phyloP scores from a whole-genome alignment of 2,113 vertebrate species.

The Fregetta grallaria region DNA sequence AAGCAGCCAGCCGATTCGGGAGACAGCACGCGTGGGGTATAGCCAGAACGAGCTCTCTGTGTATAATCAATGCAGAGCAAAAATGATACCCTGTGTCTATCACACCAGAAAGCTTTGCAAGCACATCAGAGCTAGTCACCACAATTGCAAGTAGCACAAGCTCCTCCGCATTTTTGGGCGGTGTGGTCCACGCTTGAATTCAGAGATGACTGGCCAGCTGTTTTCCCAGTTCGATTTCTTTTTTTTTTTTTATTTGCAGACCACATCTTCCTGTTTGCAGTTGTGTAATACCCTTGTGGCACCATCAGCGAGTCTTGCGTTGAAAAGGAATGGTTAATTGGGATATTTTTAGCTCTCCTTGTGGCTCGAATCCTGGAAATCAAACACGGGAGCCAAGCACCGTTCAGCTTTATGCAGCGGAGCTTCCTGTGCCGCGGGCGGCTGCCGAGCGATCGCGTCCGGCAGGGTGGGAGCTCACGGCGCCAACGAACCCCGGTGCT shows the following conservation, averaged over 20 bases:
- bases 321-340: conserved; percentile 12
- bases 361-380: background rate
- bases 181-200: background rate
- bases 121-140: background rate
- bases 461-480: background rate
- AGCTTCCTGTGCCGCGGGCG: background rate
- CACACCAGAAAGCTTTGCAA: background rate
- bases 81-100: background rate
- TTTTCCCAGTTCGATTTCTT: background rate
- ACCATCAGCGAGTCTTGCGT: background rate
- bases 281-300: background rate
- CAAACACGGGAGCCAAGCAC: background rate
- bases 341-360: conserved; percentile 13
- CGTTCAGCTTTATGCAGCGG: background rate
- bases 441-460: background rate
- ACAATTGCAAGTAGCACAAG: background rate
- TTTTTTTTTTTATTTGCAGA: background rate
- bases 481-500: accelerated
- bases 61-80: background rate
- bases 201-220: background rate
- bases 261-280: background rate
- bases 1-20: background rate
- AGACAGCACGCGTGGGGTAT: background rate
- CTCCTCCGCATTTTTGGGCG: accelerated
- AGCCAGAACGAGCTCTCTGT: background rate